Percentiles rank a stretch among this genome's conserved stretches.
Conservation (phyloP, 2,113 vertebrate species). For the Tylochromis polylepis region DNA sequence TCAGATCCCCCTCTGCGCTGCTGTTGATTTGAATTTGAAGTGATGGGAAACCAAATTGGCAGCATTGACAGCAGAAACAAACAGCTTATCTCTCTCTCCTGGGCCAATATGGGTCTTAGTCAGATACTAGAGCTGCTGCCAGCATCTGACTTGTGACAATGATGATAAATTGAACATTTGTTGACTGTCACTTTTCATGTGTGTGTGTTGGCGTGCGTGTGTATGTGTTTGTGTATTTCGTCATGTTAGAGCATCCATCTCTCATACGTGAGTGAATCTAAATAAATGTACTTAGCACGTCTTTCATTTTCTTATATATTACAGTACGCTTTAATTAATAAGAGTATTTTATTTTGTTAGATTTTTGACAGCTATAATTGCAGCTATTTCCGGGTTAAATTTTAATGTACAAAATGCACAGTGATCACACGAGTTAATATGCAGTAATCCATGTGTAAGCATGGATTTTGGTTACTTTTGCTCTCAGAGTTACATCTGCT, state of each 20-base stretch:
- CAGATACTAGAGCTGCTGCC: conserved; percentile 61
- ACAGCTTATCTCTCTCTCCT: conserved; percentile 71
- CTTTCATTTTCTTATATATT: background rate
- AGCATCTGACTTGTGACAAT: conserved; percentile 68
- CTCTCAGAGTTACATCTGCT: background rate
- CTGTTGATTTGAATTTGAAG: conserved; percentile 75
- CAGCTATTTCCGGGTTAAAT: background rate
- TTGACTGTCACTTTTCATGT: background rate
- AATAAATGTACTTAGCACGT: background rate
- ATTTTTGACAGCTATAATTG: background rate
- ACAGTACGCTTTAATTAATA: background rate
- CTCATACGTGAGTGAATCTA: background rate
- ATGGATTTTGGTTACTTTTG: background rate
- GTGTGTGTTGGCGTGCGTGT: background rate
- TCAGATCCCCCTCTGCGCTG: conserved; percentile 64
- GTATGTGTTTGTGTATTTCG: background rate
- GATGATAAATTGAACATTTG: conserved; percentile 63
- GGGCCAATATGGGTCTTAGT: conserved; percentile 68
- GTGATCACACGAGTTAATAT: background rate
- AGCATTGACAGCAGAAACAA: conserved; percentile 73
- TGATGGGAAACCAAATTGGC: conserved; percentile 72
- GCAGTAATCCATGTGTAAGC: background rate
- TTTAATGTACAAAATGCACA: background rate
- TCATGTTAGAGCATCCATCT: background rate
- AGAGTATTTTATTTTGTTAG: background rate